These are phyloP conservation scores for Suricata suricatta DNA, from an alignment of 2,113 vertebrate species.

Conservation along the genomic window DNA sequence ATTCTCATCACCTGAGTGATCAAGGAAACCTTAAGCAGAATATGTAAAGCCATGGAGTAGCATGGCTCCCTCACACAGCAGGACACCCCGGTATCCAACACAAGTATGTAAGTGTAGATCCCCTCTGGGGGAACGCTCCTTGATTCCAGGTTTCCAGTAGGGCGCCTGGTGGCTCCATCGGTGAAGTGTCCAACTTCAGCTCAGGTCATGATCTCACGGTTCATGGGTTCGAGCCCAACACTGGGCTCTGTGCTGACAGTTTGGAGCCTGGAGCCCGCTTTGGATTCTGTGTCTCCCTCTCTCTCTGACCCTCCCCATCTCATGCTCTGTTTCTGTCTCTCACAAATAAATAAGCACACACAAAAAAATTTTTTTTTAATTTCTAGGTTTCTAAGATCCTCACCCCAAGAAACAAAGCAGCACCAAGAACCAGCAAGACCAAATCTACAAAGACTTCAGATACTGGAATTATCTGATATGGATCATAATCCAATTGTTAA, in stretches of 20 bases:
- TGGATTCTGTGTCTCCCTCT: too few species aligned
- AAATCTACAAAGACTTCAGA: background rate
- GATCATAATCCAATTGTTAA: background rate
- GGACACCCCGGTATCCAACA: background rate
- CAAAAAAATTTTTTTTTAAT: too few species aligned
- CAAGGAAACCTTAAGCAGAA: background rate
- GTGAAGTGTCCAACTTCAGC: too few species aligned
- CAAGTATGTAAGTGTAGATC: background rate
- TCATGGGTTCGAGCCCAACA: too few species aligned
- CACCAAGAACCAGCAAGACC: background rate
- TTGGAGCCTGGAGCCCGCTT: too few species aligned
- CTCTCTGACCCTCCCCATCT: too few species aligned
- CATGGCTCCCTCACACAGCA: accelerated
- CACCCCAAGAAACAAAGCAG: background rate
- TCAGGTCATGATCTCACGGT: too few species aligned
- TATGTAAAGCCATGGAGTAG: background rate
- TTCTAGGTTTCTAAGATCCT: background rate
- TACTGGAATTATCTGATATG: background rate
- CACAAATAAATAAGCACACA: too few species aligned
- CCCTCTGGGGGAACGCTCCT: background rate
- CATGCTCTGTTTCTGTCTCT: too few species aligned
- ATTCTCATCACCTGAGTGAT: background rate
- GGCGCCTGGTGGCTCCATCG: too few species aligned
- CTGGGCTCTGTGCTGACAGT: too few species aligned
- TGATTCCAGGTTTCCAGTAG: background rate